Conservation (phyloP, 2,888 invertebrate species). For the Craniophora ligustri region DNA sequence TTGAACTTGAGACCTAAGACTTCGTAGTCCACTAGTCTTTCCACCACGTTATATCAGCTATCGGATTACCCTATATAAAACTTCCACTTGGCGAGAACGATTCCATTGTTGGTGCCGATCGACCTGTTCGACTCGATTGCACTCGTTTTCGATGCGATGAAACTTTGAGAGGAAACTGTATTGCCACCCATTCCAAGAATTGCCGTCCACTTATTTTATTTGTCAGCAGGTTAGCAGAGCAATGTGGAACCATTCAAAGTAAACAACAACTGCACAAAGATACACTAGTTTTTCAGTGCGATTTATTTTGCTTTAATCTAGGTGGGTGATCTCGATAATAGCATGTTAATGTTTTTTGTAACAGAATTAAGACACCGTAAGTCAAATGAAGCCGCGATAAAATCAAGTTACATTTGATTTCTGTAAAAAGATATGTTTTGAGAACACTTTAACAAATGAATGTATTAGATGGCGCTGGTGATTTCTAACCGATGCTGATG, state of each 20-base stretch:
- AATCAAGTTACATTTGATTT: too few relatives aligned
- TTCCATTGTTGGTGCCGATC: slow-evolving; percentile 27
- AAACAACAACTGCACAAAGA: neutral
- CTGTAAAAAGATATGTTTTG: too few relatives aligned
- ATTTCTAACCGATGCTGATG: too few relatives aligned
- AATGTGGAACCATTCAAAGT: slow-evolving; percentile 21
- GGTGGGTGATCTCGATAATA: too few relatives aligned
- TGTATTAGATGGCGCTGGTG: too few relatives aligned
- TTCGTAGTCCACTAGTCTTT: too few relatives aligned
- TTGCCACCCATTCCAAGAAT: slow-evolving; percentile 33
- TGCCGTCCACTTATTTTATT: slow-evolving; percentile 32
- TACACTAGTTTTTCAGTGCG: neutral
- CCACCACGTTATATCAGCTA: neutral
- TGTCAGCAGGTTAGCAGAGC: slow-evolving; percentile 26
- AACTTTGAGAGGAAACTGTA: slow-evolving; percentile 41
- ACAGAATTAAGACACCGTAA: too few relatives aligned
- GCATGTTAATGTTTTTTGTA: too few relatives aligned
- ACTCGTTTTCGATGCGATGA: slow-evolving; percentile 42
- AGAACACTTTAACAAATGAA: too few relatives aligned
- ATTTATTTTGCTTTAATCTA: too few relatives aligned
- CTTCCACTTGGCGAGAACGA: slow-evolving; percentile 28
- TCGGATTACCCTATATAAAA: slow-evolving; percentile 3
- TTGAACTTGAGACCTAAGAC: too few relatives aligned
- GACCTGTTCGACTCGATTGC: slow-evolving; percentile 41
- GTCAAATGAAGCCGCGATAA: too few relatives aligned